Base-by-base conservation (phyloP, 2,113 vertebrate genomes). In the Suricata suricatta region DNA sequence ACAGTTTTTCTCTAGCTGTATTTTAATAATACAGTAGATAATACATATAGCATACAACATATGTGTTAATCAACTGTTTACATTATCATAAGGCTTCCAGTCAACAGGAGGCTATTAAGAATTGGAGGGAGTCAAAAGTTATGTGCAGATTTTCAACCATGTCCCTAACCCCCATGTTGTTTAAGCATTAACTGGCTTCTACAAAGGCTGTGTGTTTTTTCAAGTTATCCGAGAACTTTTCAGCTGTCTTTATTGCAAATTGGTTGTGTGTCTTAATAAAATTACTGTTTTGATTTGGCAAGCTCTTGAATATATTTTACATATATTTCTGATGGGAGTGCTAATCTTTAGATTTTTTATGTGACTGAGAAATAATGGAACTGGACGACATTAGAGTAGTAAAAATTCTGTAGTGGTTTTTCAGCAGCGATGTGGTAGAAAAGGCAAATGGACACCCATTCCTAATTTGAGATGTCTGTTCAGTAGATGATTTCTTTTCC, bases 331-430 rank as follows among this genome's bases (percentile, higher is more conserved):
- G 47, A 82, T 41, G 21, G 35, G 3, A 11, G 4, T 57, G 5
- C 5, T 91, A 60, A 82, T 79, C n/a, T 85, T 83, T 33, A 88
- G 4, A 79, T 91, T 86, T 96, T 97, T 81, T 27, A 88, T 93
- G 64, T 83, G 60, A n/a, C n/a, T 84, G 41, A 99, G 98, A 98
- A 99, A 99, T 99, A 99, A 99, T 99, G 98, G 98, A 99, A 98
- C 98, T 99, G 99, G 99, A 99, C 99, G 99, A 98, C 99, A 99
- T 99, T 98, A 98, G 96, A 98, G 98, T 99, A 99, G 98, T 81
- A 64, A 95, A 98, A 99, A 98, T 98, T 99, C 98, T 98, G 97
- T 99, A 98, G 98, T 98, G 98, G 87, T 98, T 99, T 99, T 98
- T 99, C 98, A 98, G 95, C 96, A 98, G 96, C 98, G 71, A 98